Conservation (phyloP, 2,113 vertebrate genomes). For the Otus sunia region DNA sequence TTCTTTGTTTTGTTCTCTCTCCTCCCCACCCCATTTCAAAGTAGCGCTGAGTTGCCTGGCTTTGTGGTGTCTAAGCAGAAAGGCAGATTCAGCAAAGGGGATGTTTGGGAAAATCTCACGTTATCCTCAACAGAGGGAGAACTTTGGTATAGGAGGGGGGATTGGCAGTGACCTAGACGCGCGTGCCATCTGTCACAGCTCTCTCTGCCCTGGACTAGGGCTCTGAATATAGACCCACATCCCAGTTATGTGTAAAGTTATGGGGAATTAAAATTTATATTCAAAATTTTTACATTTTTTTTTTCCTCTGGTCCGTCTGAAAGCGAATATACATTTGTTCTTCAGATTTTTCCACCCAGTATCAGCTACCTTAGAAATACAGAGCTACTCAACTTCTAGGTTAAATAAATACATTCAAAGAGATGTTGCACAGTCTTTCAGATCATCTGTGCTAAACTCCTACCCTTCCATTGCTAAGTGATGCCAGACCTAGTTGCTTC, state of each 20-base stretch:
- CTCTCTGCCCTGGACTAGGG: neutral
- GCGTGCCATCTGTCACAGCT: neutral
- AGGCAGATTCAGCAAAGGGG: neutral
- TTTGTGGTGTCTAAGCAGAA: neutral
- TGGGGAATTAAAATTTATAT: neutral
- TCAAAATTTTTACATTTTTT: neutral
- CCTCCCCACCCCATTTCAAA: neutral
- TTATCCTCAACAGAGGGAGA: neutral
- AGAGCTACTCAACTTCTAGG: neutral
- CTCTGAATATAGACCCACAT: neutral
- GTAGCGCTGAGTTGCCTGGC: neutral
- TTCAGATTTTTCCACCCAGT: neutral
- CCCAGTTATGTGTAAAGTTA: neutral
- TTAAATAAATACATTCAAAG: neutral
- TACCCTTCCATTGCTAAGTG: neutral
- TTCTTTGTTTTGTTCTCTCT: neutral
- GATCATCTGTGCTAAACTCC: neutral
- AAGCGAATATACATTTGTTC: neutral
- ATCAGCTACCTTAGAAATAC: neutral
- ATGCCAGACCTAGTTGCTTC: constrained; percentile 11
- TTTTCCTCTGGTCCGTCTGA: neutral
- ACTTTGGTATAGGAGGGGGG: neutral
- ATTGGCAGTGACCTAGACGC: neutral
- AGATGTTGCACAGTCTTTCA: constrained; percentile 1
- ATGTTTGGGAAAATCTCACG: neutral